These are phyloP conservation scores for Adelosebastes latens DNA, from an alignment of 2,797 vertebrate genomes.

Conservation along the genomic window DNA sequence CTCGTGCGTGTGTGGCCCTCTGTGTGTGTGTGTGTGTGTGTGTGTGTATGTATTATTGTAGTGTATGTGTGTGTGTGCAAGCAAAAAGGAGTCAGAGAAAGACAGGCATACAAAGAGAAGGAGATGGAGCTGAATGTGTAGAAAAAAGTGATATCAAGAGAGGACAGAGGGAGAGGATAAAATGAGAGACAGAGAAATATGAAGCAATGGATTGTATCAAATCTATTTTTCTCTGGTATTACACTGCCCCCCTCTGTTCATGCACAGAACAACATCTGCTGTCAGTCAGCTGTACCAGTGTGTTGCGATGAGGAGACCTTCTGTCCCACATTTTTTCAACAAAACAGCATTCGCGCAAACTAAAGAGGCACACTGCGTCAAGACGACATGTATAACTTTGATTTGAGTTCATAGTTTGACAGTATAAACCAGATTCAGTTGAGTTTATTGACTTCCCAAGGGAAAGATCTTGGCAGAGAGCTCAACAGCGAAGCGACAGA, in stretches of 20 bases:
- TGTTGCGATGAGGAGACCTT: constrained; percentile 20
- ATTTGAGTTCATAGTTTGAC: constrained; percentile 69
- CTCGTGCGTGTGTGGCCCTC: constrained; percentile 33
- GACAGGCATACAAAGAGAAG: constrained; percentile 55
- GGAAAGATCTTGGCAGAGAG: constrained; percentile 57
- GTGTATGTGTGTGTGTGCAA: not conserved
- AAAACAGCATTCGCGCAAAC: constrained; percentile 22
- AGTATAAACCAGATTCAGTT: constrained; percentile 52
- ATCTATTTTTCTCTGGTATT: constrained; percentile 63
- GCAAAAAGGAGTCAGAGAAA: constrained; percentile 31
- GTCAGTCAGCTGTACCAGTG: constrained; percentile 7
- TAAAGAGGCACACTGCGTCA: constrained; percentile 32
- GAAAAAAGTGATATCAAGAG: constrained; percentile 50
- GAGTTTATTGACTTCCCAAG: constrained; percentile 58
- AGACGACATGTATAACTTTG: constrained; percentile 58
- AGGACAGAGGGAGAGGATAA: constrained; percentile 46
- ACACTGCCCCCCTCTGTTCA: constrained; percentile 77
- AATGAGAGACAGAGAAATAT: constrained; percentile 56
- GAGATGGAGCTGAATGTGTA: constrained; percentile 56
- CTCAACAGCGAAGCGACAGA: constrained; percentile 48
- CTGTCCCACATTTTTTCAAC: constrained; percentile 39
- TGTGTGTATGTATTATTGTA: not conserved
- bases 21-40: not conserved
- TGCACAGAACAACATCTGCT: constrained; percentile 11
- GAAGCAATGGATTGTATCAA: constrained; percentile 31